phyloP scores from a whole-genome alignment of 1,140 invertebrate species.

The Muscidifurax raptorellus region DNA sequence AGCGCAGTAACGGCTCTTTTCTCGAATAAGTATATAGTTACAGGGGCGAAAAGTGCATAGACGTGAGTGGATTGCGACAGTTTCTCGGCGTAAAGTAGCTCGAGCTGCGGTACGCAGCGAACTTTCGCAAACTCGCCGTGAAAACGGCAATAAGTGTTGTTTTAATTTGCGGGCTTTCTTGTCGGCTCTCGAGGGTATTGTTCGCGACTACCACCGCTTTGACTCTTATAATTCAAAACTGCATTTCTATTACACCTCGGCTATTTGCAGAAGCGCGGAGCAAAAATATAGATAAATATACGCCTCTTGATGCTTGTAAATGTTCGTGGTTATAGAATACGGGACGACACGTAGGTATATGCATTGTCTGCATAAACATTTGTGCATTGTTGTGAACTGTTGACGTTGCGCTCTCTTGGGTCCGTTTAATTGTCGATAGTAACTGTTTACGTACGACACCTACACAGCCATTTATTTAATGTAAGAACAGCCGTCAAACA shows the following conservation, averaged over 20 bases:
- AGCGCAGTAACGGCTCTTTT: not conserved
- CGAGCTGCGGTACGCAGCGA: no score
- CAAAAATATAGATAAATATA: no score
- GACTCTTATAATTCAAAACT: not conserved
- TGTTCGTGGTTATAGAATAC: no score
- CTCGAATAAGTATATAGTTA: not conserved
- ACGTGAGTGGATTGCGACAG: not conserved
- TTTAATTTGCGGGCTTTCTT: slow-evolving; percentile 15
- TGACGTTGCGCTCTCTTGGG: no score
- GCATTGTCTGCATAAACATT: no score
- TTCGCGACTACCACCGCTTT: no score
- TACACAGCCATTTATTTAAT: not conserved
- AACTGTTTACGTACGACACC: not conserved
- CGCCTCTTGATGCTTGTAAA: no score
- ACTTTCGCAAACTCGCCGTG: not conserved
- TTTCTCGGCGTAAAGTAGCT: not conserved
- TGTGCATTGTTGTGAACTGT: no score
- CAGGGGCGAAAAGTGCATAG: not conserved
- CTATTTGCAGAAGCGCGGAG: no score
- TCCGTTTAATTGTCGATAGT: not conserved
- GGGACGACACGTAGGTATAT: no score
- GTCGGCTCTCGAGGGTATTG: not conserved
- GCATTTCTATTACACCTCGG: no score
- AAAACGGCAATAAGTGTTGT: slow-evolving; percentile 7
- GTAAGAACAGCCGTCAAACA: not conserved